Evolutionary conservation across 2,888 invertebrate genomes (phyloP).

Genomic region (Drosophila monieri): DNA sequence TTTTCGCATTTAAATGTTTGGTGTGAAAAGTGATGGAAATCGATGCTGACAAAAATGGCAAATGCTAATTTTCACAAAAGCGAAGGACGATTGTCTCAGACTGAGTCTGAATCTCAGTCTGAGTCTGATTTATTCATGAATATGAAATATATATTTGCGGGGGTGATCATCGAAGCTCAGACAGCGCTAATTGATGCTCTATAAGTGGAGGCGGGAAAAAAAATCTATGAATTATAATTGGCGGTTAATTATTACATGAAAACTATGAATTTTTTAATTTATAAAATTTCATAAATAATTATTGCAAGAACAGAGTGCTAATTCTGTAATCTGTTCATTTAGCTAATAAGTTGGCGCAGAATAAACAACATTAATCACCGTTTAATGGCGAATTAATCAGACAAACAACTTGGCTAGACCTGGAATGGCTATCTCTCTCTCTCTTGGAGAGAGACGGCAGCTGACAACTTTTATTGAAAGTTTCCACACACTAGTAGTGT

Average conservation of each 20-base stretch:
- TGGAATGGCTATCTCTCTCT: background rate
- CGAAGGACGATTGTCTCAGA: conserved; percentile 35
- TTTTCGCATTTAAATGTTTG: conserved; percentile 65
- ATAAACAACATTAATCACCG: conserved; percentile 79
- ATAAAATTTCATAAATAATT: background rate
- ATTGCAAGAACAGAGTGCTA: background rate
- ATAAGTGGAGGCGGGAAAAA: conserved; percentile 25
- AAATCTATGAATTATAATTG: conserved; percentile 40
- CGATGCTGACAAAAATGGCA: conserved; percentile 32
- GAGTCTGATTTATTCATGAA: conserved; percentile 39
- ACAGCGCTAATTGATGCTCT: conserved; percentile 32
- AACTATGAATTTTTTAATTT: too few species aligned
- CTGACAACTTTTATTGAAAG: conserved; percentile 68
- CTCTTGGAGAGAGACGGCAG: conserved; percentile 10
- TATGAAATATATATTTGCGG: conserved; percentile 27
- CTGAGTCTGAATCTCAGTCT: conserved; percentile 7
- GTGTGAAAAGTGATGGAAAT: conserved; percentile 57
- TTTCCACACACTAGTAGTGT: conserved; percentile 51
- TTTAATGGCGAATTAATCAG: conserved; percentile 76
- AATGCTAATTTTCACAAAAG: conserved; percentile 37
- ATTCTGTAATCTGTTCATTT: conserved; percentile 56
- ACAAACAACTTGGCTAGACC: conserved; percentile 56
- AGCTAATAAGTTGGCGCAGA: conserved; percentile 76
- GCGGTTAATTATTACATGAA: conserved; percentile 30
- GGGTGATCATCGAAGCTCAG: conserved; percentile 38